phyloP scores from a whole-genome alignment of 2,888 invertebrate species.

The Drosophila borealis region DNA sequence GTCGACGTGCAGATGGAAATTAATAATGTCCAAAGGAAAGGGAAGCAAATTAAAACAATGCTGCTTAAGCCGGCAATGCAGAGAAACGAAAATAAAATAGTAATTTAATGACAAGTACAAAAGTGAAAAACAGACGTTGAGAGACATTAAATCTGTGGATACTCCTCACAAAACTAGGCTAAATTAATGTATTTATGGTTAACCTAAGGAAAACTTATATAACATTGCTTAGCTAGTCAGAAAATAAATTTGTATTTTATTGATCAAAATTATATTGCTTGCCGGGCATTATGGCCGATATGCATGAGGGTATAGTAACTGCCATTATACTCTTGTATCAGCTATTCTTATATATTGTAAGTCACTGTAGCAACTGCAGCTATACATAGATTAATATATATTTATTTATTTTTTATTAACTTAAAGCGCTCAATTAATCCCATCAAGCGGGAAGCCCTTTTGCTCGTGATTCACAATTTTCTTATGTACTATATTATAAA shows the following conservation, averaged over 20 bases:
- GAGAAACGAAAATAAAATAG: background rate
- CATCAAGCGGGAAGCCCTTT: conserved; percentile 44
- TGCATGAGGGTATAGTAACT: conserved; percentile 40
- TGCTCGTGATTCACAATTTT: conserved; percentile 51
- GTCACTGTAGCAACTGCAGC: background rate
- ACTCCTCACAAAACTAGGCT: background rate
- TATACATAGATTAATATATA: background rate
- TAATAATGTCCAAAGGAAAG: conserved; percentile 7
- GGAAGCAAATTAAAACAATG: background rate
- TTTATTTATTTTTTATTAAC: background rate
- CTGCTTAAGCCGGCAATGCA: background rate
- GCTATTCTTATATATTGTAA: conserved; percentile 28
- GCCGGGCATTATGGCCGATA: conserved; percentile 31
- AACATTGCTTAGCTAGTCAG: conserved; percentile 18
- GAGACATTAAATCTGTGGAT: too few species aligned
- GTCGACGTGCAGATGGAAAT: conserved; percentile 7
- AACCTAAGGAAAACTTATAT: too few species aligned
- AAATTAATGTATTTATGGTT: background rate
- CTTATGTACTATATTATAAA: conserved; percentile 57
- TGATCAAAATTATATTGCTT: conserved; percentile 14
- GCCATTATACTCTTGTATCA: conserved; percentile 34
- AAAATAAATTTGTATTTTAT: conserved; percentile 1
- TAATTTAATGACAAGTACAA: background rate
- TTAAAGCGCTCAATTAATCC: conserved; percentile 41
- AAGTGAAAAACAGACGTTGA: background rate